Evolutionary conservation across 1,140 invertebrate species (phyloP).

Genomic region (Drosophila kepulauana): DNA sequence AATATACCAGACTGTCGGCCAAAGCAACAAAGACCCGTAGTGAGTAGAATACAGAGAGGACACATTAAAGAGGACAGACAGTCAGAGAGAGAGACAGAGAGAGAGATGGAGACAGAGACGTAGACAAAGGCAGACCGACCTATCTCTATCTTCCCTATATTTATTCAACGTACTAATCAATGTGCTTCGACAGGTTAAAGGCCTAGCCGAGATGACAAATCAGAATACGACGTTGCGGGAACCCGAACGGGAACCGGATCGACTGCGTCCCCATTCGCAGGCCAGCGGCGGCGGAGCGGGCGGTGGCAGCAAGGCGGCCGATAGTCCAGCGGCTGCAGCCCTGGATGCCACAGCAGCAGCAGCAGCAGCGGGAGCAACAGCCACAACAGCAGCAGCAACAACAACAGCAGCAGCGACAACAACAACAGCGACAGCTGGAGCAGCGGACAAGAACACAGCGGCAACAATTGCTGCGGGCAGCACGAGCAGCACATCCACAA

Average conservation of each 20-base stretch:
- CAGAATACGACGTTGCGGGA: constrained; percentile 87
- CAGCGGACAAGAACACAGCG: constrained; percentile 34
- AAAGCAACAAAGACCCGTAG: too few species aligned
- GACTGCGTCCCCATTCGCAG: constrained; percentile 81
- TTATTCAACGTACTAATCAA: neutral
- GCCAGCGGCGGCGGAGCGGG: constrained; percentile 57
- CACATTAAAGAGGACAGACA: too few species aligned
- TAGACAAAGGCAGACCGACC: too few species aligned
- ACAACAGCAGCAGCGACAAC: constrained; percentile 39
- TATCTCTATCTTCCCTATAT: neutral
- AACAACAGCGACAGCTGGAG: constrained; percentile 32
- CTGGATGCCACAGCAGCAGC: constrained; percentile 55
- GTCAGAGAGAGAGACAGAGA: too few species aligned
- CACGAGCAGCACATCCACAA: constrained; percentile 10
- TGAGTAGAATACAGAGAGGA: too few species aligned
- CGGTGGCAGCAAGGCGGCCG: constrained; percentile 60
- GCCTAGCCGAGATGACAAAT: constrained; percentile 96
- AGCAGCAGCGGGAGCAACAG: constrained; percentile 37
- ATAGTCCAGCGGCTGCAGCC: constrained; percentile 56
- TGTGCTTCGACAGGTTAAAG: constrained; percentile 88
- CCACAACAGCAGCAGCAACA: constrained; percentile 35
- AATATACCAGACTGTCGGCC: too few species aligned
- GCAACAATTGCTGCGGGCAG: constrained; percentile 12
- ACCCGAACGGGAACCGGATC: constrained; percentile 84
- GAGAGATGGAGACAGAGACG: too few species aligned